These are phyloP conservation scores for Standfussiana lucernea DNA, from an alignment of 2,888 invertebrate species.

Conservation along the genomic window DNA sequence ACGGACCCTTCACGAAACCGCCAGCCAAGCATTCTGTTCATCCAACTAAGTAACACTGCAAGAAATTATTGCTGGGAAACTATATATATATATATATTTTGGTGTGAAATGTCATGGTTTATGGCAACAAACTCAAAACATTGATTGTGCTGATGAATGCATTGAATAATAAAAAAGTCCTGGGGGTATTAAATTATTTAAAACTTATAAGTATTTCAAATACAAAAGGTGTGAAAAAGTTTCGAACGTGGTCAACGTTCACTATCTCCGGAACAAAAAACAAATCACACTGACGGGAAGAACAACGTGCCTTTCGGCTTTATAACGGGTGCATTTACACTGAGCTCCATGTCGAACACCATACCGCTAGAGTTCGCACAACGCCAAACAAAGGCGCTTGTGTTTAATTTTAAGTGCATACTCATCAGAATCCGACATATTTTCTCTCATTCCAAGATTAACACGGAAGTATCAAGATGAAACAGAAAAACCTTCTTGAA, in stretches of 20 bases:
- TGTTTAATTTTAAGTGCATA: no score
- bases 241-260: no score
- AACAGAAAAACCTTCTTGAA: slow-evolving; percentile 1
- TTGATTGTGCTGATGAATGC: not conserved
- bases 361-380: no score
- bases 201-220: not conserved
- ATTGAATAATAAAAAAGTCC: not conserved
- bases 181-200: not conserved
- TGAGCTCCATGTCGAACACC: no score
- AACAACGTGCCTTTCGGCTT: not conserved
- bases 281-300: not conserved
- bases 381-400: no score
- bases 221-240: not conserved
- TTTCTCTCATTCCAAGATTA: slow-evolving; percentile 9
- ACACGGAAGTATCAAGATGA: not conserved
- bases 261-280: not conserved
- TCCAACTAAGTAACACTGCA: not conserved
- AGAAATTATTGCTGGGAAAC: no score
- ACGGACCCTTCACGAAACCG: not conserved
- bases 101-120: not conserved
- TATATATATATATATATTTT: no score
- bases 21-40: not conserved
- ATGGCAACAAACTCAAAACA: not conserved
- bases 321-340: not conserved
- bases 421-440: no score